phyloP scores from a whole-genome alignment of 2,888 invertebrate species.

The Pachycephus smyrnensis region DNA sequence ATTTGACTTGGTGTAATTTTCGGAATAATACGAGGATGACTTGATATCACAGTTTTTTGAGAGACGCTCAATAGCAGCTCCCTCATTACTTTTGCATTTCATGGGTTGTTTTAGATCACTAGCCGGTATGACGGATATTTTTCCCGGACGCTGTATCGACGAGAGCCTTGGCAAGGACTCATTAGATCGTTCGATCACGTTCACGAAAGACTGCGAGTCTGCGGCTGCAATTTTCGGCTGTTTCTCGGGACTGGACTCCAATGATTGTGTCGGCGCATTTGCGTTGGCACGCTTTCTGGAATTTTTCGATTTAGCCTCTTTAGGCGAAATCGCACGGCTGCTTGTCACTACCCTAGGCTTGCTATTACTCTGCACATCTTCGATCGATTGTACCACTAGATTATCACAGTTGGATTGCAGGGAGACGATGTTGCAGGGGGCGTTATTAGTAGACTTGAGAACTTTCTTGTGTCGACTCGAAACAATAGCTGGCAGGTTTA shows the following conservation, averaged over 20 bases:
- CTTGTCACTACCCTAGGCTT: slow-evolving; percentile 43
- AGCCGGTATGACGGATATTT: slow-evolving; percentile 52
- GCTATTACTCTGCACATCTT: slow-evolving; percentile 48
- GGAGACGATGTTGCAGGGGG: slow-evolving; percentile 48
- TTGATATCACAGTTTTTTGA: slow-evolving; percentile 47
- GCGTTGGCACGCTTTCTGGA: slow-evolving; percentile 59
- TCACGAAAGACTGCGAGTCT: slow-evolving; percentile 19
- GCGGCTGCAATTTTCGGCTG: slow-evolving; percentile 50
- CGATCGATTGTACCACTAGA: slow-evolving; percentile 54
- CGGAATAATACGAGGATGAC: slow-evolving; percentile 38
- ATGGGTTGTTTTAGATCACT: slow-evolving; percentile 43
- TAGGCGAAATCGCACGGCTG: slow-evolving; percentile 39
- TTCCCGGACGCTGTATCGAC: slow-evolving; percentile 43
- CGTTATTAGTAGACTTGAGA: slow-evolving; percentile 40
- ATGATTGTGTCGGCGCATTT: slow-evolving; percentile 36
- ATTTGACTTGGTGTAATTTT: slow-evolving; percentile 47
- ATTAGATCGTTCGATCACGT: slow-evolving; percentile 22
- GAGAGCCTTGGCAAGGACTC: slow-evolving; percentile 36
- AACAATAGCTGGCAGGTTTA: slow-evolving; percentile 33
- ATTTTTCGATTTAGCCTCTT: slow-evolving; percentile 45
- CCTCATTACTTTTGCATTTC: slow-evolving; percentile 43
- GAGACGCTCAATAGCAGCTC: slow-evolving; percentile 24
- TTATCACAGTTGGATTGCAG: slow-evolving; percentile 65
- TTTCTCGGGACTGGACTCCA: slow-evolving; percentile 61
- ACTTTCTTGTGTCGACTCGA: slow-evolving; percentile 51